Percentiles rank a stretch among this genome's conserved stretches.
Conservation (phyloP, 2,888 invertebrate species). For the Eupithecia subfuscata region DNA sequence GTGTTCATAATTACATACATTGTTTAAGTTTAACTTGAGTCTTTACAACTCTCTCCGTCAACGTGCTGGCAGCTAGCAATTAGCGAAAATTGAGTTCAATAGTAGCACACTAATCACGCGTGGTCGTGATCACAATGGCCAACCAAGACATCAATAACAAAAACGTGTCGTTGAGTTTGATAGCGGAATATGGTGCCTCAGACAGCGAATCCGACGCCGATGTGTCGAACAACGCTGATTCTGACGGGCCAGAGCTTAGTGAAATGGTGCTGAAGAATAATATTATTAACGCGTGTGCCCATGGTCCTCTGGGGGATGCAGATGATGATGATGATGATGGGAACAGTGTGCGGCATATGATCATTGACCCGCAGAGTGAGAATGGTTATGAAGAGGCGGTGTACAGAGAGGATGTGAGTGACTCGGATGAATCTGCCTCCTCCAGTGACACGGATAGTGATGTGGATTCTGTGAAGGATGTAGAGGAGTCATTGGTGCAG, state of each 20-base stretch:
- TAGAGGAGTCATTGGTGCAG: slow-evolving; percentile 63
- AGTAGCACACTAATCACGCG: slow-evolving; percentile 45
- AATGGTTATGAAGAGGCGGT: slow-evolving; percentile 78
- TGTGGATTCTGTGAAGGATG: slow-evolving; percentile 75
- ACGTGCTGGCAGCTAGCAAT: slow-evolving; percentile 25
- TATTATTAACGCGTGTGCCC: slow-evolving; percentile 80
- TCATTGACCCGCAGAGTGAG: slow-evolving; percentile 75
- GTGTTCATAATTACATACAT: slow-evolving; percentile 17
- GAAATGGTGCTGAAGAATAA: slow-evolving; percentile 81
- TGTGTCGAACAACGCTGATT: slow-evolving; percentile 63
- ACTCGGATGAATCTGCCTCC: slow-evolving; percentile 66
- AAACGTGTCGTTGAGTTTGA: slow-evolving; percentile 78
- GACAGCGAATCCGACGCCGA: slow-evolving; percentile 78
- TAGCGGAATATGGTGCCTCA: slow-evolving; percentile 76
- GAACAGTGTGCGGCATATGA: slow-evolving; percentile 66
- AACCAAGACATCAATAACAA: slow-evolving; percentile 77
- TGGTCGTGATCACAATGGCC: slow-evolving; percentile 69
- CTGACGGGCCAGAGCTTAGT: slow-evolving; percentile 72
- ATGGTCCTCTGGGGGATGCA: slow-evolving; percentile 70
- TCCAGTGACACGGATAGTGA: slow-evolving; percentile 75
- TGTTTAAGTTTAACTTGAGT: slow-evolving; percentile 22
- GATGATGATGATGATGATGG: slow-evolving; percentile 62
- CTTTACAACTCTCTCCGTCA: slow-evolving; percentile 19
- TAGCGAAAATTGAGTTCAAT: slow-evolving; percentile 33
- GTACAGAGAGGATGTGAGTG: slow-evolving; percentile 72